Conservation (phyloP, 1,140 invertebrate species). For the Drosophila micromelanica region DNA sequence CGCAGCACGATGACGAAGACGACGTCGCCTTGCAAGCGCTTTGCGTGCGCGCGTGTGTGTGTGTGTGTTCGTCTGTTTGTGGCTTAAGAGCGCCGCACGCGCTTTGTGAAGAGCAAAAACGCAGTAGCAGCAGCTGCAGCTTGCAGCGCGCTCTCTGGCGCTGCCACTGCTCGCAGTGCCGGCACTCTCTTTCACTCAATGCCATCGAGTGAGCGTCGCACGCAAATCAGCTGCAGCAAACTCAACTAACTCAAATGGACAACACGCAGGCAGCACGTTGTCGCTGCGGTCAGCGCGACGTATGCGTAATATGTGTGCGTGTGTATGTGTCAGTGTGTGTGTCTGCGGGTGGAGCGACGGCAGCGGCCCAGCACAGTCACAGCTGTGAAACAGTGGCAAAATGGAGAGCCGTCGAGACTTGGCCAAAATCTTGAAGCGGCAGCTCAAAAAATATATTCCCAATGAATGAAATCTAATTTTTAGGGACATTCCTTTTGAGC, state of each 20-base stretch:
- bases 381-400: constrained; percentile 6
- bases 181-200: constrained; percentile 48
- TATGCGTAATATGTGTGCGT: constrained; percentile 67
- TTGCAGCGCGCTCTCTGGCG: constrained; percentile 29
- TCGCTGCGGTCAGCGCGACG: constrained; percentile 59
- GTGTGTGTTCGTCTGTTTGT: constrained; percentile 33
- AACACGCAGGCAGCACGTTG: constrained; percentile 20
- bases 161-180: background rate
- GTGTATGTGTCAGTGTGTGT: background rate
- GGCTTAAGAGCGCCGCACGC: constrained; percentile 73
- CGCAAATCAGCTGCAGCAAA: constrained; percentile 53
- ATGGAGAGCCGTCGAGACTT: background rate
- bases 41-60: constrained; percentile 41
- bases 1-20: constrained; percentile 40
- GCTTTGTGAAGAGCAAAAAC: constrained; percentile 66
- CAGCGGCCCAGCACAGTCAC: background rate
- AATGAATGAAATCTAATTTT: too few species aligned
- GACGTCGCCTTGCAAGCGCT: constrained; percentile 44
- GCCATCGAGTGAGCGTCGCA: constrained; percentile 28
- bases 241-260: constrained; percentile 16
- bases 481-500: too few species aligned
- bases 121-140: constrained; percentile 64
- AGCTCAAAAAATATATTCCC: background rate
- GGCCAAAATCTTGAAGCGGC: background rate
- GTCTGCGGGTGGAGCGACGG: background rate